Percentiles rank a stretch among this genome's conserved stretches.
Conservation (phyloP, 1,140 invertebrate species). For the Drosophila nebulosa region DNA sequence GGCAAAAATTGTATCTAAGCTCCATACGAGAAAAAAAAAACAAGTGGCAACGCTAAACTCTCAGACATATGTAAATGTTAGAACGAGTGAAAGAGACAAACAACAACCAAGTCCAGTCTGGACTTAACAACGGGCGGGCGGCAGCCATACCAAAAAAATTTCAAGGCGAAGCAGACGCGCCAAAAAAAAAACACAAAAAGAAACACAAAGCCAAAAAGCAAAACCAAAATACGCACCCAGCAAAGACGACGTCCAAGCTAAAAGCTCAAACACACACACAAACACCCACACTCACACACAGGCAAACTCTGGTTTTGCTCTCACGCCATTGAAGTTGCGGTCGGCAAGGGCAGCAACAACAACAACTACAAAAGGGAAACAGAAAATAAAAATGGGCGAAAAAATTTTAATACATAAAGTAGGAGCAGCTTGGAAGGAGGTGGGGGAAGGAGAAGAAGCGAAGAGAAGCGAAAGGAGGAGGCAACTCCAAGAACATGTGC, state of each 20-base stretch:
- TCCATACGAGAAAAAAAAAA: constrained; percentile 24
- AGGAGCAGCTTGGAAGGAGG: constrained; percentile 22
- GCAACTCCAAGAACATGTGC: constrained; percentile 77
- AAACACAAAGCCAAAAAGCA: constrained; percentile 48
- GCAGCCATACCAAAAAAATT: constrained; percentile 62
- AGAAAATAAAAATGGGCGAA: constrained; percentile 68
- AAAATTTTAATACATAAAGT: constrained; percentile 68
- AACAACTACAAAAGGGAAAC: constrained; percentile 36
- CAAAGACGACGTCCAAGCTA: constrained; percentile 53
- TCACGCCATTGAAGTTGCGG: constrained; percentile 65
- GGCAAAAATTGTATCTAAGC: constrained; percentile 74
- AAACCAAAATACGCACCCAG: constrained; percentile 56
- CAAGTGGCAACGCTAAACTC: constrained; percentile 52
- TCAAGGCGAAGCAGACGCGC: constrained; percentile 74
- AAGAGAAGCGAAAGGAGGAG: constrained; percentile 2
- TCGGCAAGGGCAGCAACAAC: constrained; percentile 74
- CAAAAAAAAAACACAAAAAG: constrained; percentile 58
- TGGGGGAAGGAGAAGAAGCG: constrained; percentile 41
- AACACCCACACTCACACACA: constrained; percentile 19
- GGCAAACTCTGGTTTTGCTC: not conserved
- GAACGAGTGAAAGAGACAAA: not conserved
- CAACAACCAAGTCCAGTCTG: constrained; percentile 44
- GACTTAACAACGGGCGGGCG: constrained; percentile 26
- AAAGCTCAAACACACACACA: constrained; percentile 55
- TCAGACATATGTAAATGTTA: constrained; percentile 20